Conservation (phyloP, 30 jellyfish, hydroid and myxozoan species). For the Turritopsis rubra region DNA sequence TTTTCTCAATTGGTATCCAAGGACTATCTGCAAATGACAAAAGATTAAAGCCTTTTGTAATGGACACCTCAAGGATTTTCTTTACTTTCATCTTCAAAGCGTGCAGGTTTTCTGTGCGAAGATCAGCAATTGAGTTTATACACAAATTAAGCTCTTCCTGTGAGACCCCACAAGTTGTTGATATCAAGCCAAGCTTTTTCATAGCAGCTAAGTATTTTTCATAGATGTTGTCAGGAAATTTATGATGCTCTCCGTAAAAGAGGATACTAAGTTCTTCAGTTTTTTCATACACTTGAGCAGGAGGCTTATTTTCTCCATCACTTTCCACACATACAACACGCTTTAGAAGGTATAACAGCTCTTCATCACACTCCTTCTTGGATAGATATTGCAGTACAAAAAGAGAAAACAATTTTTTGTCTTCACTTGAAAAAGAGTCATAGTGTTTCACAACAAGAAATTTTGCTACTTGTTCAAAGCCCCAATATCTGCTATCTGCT, state of each 20-base stretch:
- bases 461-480: not conserved
- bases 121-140: not conserved
- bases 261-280: slow-evolving; percentile 2
- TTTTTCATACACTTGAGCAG: slow-evolving; percentile 36
- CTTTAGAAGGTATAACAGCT: not conserved
- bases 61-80: not conserved
- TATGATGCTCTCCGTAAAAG: slow-evolving; percentile 23
- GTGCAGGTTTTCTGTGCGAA: not conserved
- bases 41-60: not conserved
- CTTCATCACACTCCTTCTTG: not conserved
- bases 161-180: slow-evolving; percentile 14
- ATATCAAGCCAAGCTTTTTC: slow-evolving; percentile 36
- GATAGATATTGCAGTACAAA: slow-evolving; percentile 19
- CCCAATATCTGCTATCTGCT: not conserved
- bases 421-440: not conserved
- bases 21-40: not conserved
- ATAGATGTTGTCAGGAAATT: slow-evolving; percentile 41
- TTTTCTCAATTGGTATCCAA: slow-evolving; percentile 35
- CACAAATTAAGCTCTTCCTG: slow-evolving; percentile 20
- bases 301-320: slow-evolving; percentile 20
- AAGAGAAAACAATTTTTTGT: slow-evolving; percentile 1
- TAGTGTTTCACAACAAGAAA: not conserved
- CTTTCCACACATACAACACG: slow-evolving; percentile 13
- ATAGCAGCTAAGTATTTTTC: not conserved
- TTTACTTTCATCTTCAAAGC: not conserved